phyloP scores from a whole-genome alignment of 1,140 invertebrate genomes.

The Diabrotica undecimpunctata region DNA sequence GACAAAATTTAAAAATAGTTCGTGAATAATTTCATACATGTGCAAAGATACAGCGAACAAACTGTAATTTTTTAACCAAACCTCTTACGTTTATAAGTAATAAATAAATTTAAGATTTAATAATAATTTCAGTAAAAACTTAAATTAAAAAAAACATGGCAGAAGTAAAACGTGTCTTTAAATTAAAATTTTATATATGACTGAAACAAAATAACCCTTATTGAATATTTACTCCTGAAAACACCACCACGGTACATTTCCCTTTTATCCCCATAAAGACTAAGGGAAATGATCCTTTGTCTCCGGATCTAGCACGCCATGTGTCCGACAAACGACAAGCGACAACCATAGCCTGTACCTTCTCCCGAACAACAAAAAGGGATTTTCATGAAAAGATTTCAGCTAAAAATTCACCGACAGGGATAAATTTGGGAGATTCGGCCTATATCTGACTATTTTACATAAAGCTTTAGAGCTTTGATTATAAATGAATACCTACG shows the following conservation, averaged over 20 bases:
- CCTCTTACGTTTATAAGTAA: too few relatives aligned
- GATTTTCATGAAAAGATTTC: constrained; percentile 2
- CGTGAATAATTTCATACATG: too few relatives aligned
- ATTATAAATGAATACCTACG: constrained; percentile 1
- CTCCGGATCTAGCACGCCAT: constrained; percentile 1
- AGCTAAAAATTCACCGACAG: not conserved
- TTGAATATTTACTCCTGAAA: not conserved
- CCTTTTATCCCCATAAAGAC: not conserved
- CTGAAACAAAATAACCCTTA: not conserved
- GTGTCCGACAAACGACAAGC: not conserved
- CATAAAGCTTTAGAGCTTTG: constrained; percentile 2
- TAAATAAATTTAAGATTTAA: too few relatives aligned
- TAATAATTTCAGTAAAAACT: too few relatives aligned
- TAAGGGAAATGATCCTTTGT: not conserved
- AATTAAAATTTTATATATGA: too few relatives aligned
- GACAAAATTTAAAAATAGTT: too few relatives aligned
- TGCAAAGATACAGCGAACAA: too few relatives aligned
- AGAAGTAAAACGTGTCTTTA: too few relatives aligned
- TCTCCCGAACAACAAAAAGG: not conserved
- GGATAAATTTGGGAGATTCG: constrained; percentile 2
- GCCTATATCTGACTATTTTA: constrained; percentile 1
- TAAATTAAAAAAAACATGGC: too few relatives aligned
- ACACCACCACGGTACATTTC: not conserved
- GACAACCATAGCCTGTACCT: not conserved
- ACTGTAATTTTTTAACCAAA: too few relatives aligned